phyloP scores from a whole-genome alignment of 2,797 vertebrate genomes.

The Cossypha niveicapilla region DNA sequence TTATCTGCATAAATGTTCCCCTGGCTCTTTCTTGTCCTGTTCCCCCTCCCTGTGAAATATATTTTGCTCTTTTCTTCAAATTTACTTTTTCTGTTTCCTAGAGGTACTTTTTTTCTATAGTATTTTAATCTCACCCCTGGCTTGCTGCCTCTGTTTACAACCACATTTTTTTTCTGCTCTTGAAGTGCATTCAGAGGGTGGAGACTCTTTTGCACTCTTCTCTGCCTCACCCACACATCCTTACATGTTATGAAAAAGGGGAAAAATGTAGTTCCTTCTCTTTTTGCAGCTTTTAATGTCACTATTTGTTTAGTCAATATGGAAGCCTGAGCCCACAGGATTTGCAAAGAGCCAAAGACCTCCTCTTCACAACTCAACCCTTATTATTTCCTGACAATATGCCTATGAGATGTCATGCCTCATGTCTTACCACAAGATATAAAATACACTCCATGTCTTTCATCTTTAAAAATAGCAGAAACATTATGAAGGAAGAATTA shows the following conservation, averaged over 20 bases:
- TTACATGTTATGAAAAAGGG: background rate
- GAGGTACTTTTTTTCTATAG: background rate
- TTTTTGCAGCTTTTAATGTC: background rate
- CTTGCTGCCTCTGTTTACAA: background rate
- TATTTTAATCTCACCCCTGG: background rate
- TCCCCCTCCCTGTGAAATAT: background rate
- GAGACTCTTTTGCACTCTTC: accelerated
- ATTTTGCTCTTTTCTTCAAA: background rate
- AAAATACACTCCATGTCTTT: background rate
- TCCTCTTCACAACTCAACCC: background rate
- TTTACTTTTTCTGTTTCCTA: background rate
- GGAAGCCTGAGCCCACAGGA: background rate
- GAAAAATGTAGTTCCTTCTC: background rate
- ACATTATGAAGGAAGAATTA: background rate
- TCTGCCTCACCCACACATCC: background rate
- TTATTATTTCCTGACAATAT: background rate
- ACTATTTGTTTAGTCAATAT: background rate
- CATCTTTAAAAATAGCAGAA: background rate
- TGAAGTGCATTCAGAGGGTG: background rate
- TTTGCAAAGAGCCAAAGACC: background rate
- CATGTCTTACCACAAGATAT: background rate
- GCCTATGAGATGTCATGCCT: background rate
- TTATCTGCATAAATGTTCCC: background rate
- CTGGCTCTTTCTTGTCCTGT: background rate
- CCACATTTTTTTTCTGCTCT: background rate